Conservation (phyloP, 2,888 invertebrate genomes). For the Sarcophaga subvicina region DNA sequence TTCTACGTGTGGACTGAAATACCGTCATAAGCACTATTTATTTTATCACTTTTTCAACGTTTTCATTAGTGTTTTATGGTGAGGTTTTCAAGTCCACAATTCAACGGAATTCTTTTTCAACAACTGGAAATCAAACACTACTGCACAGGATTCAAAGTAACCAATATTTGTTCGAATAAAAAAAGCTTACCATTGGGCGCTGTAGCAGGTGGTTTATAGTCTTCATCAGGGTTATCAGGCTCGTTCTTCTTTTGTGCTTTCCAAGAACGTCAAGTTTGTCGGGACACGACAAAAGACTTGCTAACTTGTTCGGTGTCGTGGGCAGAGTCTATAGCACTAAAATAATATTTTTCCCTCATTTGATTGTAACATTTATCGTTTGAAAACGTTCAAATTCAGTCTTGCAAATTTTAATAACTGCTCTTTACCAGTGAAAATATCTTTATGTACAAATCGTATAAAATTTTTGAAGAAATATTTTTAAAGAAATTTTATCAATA, state of each 20-base stretch:
- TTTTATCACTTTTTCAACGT: too few relatives aligned
- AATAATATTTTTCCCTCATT: conserved; percentile 83
- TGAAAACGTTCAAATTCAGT: conserved; percentile 85
- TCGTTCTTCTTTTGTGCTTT: conserved; percentile 63
- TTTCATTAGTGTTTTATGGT: too few relatives aligned
- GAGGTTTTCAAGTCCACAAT: too few relatives aligned
- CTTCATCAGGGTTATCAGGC: conserved; percentile 70
- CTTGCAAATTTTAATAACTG: conserved; percentile 83
- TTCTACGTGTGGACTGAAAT: too few relatives aligned
- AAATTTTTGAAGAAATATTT: too few relatives aligned
- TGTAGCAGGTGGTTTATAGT: conserved; percentile 76
- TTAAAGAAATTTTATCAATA: neutral
- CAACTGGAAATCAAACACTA: conserved; percentile 76
- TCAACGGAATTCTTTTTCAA: too few relatives aligned
- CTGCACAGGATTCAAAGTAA: conserved; percentile 87
- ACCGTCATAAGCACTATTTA: too few relatives aligned
- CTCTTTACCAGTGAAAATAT: conserved; percentile 74
- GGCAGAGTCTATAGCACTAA: conserved; percentile 81
- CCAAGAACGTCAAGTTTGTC: conserved; percentile 73
- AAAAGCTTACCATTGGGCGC: conserved; percentile 82
- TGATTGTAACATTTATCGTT: conserved; percentile 85
- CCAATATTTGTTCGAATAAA: conserved; percentile 87
- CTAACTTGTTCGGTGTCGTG: conserved; percentile 80
- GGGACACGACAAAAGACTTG: conserved; percentile 80
- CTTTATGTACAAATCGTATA: too few relatives aligned